Percentiles rank a stretch among this genome's conserved stretches.
Evolutionary conservation across 2,797 vertebrate genomes (phyloP).

Genomic region (Molothrus aeneus): DNA sequence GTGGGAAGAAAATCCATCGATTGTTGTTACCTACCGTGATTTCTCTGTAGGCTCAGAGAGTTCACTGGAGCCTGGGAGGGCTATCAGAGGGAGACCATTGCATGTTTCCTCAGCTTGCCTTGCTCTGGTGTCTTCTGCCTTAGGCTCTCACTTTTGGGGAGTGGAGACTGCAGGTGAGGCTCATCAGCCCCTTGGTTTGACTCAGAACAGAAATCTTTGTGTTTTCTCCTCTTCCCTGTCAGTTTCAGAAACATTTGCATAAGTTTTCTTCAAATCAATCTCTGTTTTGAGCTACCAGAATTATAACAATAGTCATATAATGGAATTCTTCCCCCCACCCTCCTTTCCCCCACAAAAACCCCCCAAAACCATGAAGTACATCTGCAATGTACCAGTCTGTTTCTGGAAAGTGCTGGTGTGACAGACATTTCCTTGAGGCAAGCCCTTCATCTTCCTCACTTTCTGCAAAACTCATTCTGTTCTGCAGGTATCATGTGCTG

Average conservation of each 20-base stretch:
- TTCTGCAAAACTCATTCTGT: not conserved
- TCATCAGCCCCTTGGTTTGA: not conserved
- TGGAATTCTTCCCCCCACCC: not conserved
- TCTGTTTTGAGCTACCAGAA: not conserved
- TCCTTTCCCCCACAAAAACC: fast-evolving
- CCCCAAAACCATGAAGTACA: not conserved
- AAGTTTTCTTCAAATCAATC: not conserved
- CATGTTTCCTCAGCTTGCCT: not conserved
- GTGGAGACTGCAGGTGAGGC: not conserved
- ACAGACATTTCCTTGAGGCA: not conserved
- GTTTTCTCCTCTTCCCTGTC: not conserved
- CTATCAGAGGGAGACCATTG: not conserved
- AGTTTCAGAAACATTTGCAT: not conserved
- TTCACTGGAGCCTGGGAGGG: not conserved
- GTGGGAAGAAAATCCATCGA: not conserved
- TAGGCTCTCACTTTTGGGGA: not conserved
- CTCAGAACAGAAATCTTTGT: not conserved
- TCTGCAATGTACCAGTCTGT: not conserved
- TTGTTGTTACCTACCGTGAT: not conserved
- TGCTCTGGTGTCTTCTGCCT: not conserved
- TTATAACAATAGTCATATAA: not conserved
- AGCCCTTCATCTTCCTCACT: not conserved
- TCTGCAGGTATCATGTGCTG: not conserved
- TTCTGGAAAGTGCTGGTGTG: not conserved
- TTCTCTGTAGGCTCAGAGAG: not conserved